Evolutionary conservation across 2,888 invertebrate species (phyloP).

Genomic region (Fragum fragum): DNA sequence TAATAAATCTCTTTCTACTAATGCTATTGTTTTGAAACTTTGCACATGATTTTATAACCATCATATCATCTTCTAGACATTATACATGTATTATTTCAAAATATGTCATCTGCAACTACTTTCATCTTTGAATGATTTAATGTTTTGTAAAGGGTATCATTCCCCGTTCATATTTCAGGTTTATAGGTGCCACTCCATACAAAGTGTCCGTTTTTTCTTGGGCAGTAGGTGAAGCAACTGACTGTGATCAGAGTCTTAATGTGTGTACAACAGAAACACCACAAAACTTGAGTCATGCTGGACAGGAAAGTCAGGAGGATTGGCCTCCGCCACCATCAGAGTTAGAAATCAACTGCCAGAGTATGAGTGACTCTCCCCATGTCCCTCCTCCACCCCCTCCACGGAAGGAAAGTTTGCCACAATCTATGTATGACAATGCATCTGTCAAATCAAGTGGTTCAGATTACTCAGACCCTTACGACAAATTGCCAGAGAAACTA

Average conservation of each 20-base stretch:
- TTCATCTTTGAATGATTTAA: no score
- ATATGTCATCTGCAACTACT: no score
- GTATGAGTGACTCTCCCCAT: slow-evolving; percentile 55
- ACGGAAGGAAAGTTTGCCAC: slow-evolving; percentile 48
- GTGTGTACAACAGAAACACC: slow-evolving; percentile 59
- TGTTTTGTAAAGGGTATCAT: no score
- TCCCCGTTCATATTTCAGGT: slow-evolving; percentile 1
- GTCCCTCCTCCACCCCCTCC: slow-evolving; percentile 66
- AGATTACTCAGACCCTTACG: slow-evolving; percentile 63
- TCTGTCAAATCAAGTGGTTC: slow-evolving; percentile 33
- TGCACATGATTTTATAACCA: no score
- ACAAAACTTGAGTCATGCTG: slow-evolving; percentile 32
- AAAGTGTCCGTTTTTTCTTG: slow-evolving; percentile 68
- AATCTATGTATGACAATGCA: slow-evolving; percentile 11
- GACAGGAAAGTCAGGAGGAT: not conserved
- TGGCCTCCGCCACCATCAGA: slow-evolving; percentile 55
- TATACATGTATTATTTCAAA: no score
- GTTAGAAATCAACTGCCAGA: slow-evolving; percentile 23
- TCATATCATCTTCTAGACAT: no score
- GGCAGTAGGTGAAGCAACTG: slow-evolving; percentile 44
- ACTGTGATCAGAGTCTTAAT: slow-evolving; percentile 34
- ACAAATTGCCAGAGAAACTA: slow-evolving; percentile 42
- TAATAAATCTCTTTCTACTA: no score
- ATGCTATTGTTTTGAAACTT: no score
- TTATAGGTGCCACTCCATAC: slow-evolving; percentile 47